Evolutionary conservation across 2,888 invertebrate species (phyloP), one percentile per base, ranked within the genome.

Genomic region (Artemia sinica): DNA sequence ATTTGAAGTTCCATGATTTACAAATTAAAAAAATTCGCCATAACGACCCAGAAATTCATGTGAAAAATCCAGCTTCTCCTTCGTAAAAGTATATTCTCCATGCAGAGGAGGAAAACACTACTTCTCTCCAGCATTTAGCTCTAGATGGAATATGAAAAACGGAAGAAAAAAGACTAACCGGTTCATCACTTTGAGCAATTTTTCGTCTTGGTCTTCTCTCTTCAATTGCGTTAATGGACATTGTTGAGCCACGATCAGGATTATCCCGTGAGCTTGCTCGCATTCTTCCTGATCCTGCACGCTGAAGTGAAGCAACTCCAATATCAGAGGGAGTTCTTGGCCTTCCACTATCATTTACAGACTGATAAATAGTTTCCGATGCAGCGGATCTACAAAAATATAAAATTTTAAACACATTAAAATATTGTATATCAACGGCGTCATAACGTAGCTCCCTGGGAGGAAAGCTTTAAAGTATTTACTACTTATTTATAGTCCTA

Each of bases 131-230:
- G 2, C 41, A 41, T 41, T 41, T 6, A 41, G 6, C 41, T 41
- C 41, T 41, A 41, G 41, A 41, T 5, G 2, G 41, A 41, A 41
- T 41, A 41, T 6, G 41, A 41, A 6, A 41, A 58, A 28, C 63
- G 28, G 28, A 9, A 58, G 28, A 8, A 58, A 58, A 58, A 10
- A 58, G n/a, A n/a, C 63, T 58, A 18, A 58, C 63, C 63, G 63
- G 63, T 58, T 58, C 63, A 28, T 58, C 63, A 58, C 63, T 58
- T 28, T 58, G 63, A 58, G 63, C 63, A 18, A 28, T 28, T 58
- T n/a, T 28, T 58, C 28, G n/a, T 28, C 63, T 58, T 28, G n/a
- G n/a, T 9, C 63, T 28, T 28, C 28, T 58, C 63, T 58, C 28
- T 28, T 58, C 63, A 58, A 58, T 28, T n/a, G 63, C 63, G 63